Percentiles rank a stretch among this genome's conserved stretches.
Conservation (phyloP, 2,113 vertebrate genomes). For the Apodemus speciosus region DNA sequence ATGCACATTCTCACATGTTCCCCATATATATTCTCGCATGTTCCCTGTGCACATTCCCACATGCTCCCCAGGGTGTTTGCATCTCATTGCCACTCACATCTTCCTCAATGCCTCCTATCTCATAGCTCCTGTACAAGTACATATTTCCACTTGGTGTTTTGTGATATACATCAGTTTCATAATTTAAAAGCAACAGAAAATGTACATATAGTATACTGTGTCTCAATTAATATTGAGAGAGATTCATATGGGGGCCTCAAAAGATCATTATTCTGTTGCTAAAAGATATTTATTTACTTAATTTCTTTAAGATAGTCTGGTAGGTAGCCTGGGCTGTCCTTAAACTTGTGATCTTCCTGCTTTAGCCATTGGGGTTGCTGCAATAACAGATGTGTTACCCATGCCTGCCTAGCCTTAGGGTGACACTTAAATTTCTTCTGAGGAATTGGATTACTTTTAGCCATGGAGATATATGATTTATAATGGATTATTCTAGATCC, state of each 20-base stretch:
- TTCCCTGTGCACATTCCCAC: no score
- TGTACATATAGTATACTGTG: background rate
- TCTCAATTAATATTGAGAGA: background rate
- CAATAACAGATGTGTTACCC: background rate
- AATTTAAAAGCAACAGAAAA: conserved; percentile 30
- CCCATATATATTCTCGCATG: no score
- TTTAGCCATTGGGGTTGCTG: background rate
- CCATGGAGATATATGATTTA: background rate
- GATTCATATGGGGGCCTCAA: background rate
- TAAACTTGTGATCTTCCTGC: background rate
- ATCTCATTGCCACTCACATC: background rate
- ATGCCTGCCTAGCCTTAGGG: no score
- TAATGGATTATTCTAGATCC: conserved; percentile 16
- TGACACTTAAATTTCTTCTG: conserved; percentile 50
- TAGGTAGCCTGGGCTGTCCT: background rate
- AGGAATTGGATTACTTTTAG: conserved; percentile 42
- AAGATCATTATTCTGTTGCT: background rate
- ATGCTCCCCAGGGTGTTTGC: background rate
- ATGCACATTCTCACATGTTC: no score
- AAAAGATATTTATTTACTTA: background rate
- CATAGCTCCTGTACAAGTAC: background rate
- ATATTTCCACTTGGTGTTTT: background rate
- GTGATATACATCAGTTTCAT: background rate
- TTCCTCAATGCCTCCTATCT: background rate
- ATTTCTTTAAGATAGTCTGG: background rate